Evolutionary conservation across 2,113 vertebrate species (phyloP), one percentile per base, ranked within the genome.

Genomic region (Python bivittatus): DNA sequence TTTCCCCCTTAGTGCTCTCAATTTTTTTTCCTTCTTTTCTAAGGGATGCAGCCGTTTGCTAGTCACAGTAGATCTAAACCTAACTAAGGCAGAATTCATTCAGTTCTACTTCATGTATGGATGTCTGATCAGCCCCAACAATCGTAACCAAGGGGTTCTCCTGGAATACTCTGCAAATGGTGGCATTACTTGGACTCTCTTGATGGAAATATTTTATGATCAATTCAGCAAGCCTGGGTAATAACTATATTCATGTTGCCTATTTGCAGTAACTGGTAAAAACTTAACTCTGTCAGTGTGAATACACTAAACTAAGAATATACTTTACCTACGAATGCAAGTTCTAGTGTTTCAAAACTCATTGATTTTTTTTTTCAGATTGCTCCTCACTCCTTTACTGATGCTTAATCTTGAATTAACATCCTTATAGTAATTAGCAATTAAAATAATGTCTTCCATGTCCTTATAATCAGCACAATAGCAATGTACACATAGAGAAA

Each of bases 71-170:
- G 99, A 99, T 95, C 96, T 99, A 93, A 99, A 99, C 96, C 98
- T 99, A 95, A 99, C 99, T 38, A 99, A 95, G 15, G 99, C 99
- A 11, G 99, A 99, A 96, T 99, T 99, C 95, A 98, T 99, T 96
- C 99, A 99, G 91, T 99, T 99, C 97, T 99, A 99, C 97, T 99
- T 99, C 96, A 99, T 99, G 99, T 99, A 99, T 3, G 99, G 99
- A 95, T 99, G 99, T 95, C 98, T 99, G 97, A 98, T 98, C 96
- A 97, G 98, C 13, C 99, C 99, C 0, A 99, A 98, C 92, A 99
- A 97, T 96, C 99, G 99, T 33, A 99, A 99, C 97, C 99, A 99
- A 97, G 98, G 99, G 9, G 99, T 99, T 88, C 98, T 99, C 54
- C 97, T 99, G 96, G 99, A 99, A 95, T 99, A 99, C 96, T 99